phyloP scores from a whole-genome alignment of 1,140 invertebrate genomes.

The Zaprionus kolodkinae region DNA sequence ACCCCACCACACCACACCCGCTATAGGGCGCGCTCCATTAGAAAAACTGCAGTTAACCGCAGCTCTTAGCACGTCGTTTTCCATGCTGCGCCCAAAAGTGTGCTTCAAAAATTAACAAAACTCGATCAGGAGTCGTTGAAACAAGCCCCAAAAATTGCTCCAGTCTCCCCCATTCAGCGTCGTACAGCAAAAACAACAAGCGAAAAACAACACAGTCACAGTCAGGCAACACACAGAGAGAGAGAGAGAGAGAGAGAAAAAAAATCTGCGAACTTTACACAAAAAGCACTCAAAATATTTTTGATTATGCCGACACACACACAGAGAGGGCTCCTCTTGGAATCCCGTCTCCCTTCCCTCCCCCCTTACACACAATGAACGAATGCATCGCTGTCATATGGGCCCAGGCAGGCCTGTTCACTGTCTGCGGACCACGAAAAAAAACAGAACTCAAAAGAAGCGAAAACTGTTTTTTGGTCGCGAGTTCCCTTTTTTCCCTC shows the following conservation, averaged over 20 bases:
- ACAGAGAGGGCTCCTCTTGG: neutral
- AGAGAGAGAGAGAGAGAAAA: conserved; percentile 11
- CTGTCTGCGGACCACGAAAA: conserved; percentile 42
- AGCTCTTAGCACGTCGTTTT: conserved; percentile 28
- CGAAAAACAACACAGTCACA: conserved; percentile 33
- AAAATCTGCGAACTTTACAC: conserved; percentile 71
- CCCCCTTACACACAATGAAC: neutral
- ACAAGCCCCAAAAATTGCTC: conserved; percentile 36
- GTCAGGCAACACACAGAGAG: neutral
- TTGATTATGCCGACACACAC: conserved; percentile 64
- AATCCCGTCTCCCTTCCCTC: neutral
- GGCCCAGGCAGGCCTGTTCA: conserved; percentile 13
- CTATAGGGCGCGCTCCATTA: conserved; percentile 1
- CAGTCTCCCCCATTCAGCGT: conserved; percentile 31
- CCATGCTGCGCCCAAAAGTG: conserved; percentile 24
- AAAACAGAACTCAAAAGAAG: conserved; percentile 50
- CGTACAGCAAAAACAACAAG: conserved; percentile 31
- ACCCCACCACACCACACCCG: no score
- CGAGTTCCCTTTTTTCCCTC: conserved; percentile 28
- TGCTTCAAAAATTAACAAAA: conserved; percentile 71
- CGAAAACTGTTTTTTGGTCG: conserved; percentile 63
- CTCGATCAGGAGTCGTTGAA: conserved; percentile 67
- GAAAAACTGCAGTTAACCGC: conserved; percentile 23
- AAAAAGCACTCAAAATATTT: conserved; percentile 82
- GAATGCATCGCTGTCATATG: conserved; percentile 23